A percentile compares a stretch with the other conserved stretches of the same genome.
These are phyloP conservation scores for Paradisaea rubra DNA, from an alignment of 2,113 vertebrate species.

Conservation along the genomic window DNA sequence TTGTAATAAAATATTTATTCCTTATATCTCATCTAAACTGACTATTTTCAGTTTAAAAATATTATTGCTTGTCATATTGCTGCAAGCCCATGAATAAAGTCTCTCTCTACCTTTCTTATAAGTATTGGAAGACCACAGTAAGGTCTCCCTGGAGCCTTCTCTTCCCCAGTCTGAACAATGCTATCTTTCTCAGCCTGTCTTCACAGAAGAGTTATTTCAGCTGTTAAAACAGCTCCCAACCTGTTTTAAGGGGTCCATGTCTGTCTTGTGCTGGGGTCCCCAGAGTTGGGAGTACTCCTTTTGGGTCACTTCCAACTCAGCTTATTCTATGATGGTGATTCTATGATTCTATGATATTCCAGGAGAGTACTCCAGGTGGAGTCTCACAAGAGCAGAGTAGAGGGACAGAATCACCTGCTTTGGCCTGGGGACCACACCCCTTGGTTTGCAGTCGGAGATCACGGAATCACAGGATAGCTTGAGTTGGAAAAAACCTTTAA, in stretches of 20 bases:
- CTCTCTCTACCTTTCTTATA: not conserved
- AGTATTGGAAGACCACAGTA: not conserved
- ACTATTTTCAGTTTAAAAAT: not conserved
- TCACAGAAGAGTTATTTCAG: not conserved
- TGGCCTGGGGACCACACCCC: no score
- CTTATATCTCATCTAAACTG: not conserved
- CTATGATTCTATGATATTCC: not conserved
- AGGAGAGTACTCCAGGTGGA: not conserved
- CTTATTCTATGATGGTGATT: not conserved
- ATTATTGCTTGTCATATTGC: not conserved
- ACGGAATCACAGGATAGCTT: not conserved
- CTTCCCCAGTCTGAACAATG: not conserved
- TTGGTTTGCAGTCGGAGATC: not conserved
- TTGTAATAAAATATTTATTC: not conserved
- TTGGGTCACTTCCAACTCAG: no score
- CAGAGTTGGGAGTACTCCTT: not conserved
- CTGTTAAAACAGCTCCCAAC: not conserved
- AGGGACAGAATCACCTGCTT: not conserved
- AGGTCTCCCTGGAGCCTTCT: not conserved
- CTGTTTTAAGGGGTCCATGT: not conserved
- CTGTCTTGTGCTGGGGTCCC: not conserved
- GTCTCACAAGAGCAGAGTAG: not conserved
- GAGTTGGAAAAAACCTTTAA: not conserved
- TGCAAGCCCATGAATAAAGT: not conserved
- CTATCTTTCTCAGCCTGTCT: not conserved